These are phyloP conservation scores for Choreutis nemorana DNA, from an alignment of 2,888 invertebrate species.

Conservation along the genomic window DNA sequence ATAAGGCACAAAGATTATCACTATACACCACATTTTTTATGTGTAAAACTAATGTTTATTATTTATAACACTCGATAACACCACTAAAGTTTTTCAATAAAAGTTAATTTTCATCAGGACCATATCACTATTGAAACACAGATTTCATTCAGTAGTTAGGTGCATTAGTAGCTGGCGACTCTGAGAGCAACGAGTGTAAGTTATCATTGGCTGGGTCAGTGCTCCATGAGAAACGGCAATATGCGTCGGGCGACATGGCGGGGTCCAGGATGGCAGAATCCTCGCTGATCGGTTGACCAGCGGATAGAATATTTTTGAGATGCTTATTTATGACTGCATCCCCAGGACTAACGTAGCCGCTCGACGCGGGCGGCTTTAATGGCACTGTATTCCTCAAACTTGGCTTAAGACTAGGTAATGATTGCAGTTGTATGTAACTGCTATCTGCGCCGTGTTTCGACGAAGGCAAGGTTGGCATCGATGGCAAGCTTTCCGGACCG, in stretches of 20 bases:
- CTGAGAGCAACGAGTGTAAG: conserved; percentile 45
- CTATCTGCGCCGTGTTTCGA: conserved; percentile 38
- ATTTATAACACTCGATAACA: conserved; percentile 44
- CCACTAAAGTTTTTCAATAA: conserved; percentile 32
- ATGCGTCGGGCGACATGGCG: conserved; percentile 58
- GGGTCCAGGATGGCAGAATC: conserved; percentile 52
- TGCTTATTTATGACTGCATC: conserved; percentile 55
- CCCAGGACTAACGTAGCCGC: conserved; percentile 47
- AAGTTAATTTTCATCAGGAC: conserved; percentile 31
- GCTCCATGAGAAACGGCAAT: conserved; percentile 61
- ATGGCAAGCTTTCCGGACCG: conserved; percentile 53
- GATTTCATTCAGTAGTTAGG: conserved; percentile 39
- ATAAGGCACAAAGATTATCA: conserved; percentile 66
- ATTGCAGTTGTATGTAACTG: conserved; percentile 54
- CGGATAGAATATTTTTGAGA: conserved; percentile 43
- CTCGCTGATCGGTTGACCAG: conserved; percentile 36
- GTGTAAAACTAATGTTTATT: conserved; percentile 41
- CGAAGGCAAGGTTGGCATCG: conserved; percentile 48
- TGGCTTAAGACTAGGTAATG: conserved; percentile 49
- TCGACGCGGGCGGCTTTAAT: conserved; percentile 33
- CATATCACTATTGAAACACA: conserved; percentile 24
- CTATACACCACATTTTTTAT: conserved; percentile 51
- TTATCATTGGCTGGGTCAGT: conserved; percentile 55
- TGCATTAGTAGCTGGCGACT: conserved; percentile 35
- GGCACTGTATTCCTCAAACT: conserved; percentile 32